phyloP scores from a whole-genome alignment of 2,888 invertebrate species.

The Liopterus haemorrhoidalis region DNA sequence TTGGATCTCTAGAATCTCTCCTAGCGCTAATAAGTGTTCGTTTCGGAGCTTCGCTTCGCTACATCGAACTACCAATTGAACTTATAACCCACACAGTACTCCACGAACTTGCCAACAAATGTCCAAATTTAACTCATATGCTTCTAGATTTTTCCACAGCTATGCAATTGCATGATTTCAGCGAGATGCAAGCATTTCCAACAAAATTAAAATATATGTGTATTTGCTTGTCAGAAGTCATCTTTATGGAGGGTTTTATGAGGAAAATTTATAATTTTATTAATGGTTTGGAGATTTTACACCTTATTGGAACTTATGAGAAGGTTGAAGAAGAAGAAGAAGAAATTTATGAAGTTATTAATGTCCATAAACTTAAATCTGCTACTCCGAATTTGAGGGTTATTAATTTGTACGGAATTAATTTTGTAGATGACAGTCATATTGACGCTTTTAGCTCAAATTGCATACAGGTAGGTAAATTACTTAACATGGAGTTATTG shows the following conservation, averaged over 20 bases:
- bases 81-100: conserved; percentile 93
- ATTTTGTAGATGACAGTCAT: conserved; percentile 97
- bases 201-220: conserved; percentile 92
- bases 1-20: conserved; percentile 80
- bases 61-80: conserved; percentile 92
- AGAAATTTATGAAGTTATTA: conserved; percentile 98
- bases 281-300: conserved; percentile 93
- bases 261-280: conserved; percentile 99
- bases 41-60: conserved; percentile 79
- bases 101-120: conserved; percentile 93
- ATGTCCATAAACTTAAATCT: conserved; percentile 96
- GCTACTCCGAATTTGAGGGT: conserved; percentile 96
- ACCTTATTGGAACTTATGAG: conserved; percentile 96
- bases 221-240: conserved; percentile 53
- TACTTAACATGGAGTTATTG: conserved; percentile 1
- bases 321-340: conserved; percentile 98
- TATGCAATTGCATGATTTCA: conserved; percentile 99
- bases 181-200: conserved; percentile 97
- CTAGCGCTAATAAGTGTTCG: conserved; percentile 81
- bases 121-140: conserved; percentile 93
- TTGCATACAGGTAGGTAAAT: conserved; percentile 68
- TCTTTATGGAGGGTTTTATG: conserved; percentile 99
- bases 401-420: conserved; percentile 97
- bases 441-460: conserved; percentile 97
- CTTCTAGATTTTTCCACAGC: conserved; percentile 97